Base-by-base conservation (phyloP, 2,888 invertebrate genomes). In the Dilophus febrilis region DNA sequence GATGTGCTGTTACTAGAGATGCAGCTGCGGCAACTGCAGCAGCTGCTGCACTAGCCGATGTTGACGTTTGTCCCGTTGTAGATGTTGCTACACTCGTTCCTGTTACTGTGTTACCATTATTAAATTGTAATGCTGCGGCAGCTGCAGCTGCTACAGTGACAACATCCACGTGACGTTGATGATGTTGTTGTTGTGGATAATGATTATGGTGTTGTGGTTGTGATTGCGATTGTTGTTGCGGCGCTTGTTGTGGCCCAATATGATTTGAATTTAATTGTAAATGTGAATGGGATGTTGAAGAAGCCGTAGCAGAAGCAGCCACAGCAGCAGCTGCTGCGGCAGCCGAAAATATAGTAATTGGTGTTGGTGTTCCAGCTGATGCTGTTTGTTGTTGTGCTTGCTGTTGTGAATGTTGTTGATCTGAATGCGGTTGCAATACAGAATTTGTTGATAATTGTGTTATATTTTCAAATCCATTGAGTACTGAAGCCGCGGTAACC, bases 401-500 rank as follows among this genome's bases (percentile, higher is more conserved):
- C n/a, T n/a, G n/a, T n/a, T n/a, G n/a, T n/a, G n/a, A n/a, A n/a
- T n/a, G n/a, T n/a, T n/a, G n/a, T n/a, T n/a, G n/a, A n/a, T n/a
- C n/a, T n/a, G n/a, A n/a, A n/a, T n/a, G n/a, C n/a, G n/a, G n/a
- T n/a, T n/a, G n/a, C n/a, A n/a, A n/a, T n/a, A n/a, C n/a, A n/a
- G n/a, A n/a, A n/a, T n/a, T n/a, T 38, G 22, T 7, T 26, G 18
- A 12, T 28, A 31, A 16, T 36, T 29, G 36, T 37, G 37, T 37
- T 35, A 35, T 17, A 12, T 36, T 33, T 31, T 34, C 37, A 35
- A 41, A 34, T 38, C 33, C n/a, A 34, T 43, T 16, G 35, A 51
- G 51, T 62, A 58, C 36, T 57, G 53, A 40, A 59, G 46, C n/a
- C 57, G 58, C 43, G 52, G 61, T 31, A 41, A 35, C 34, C 40